These are phyloP conservation scores for Archips crataeganus DNA, from an alignment of 2,888 invertebrate genomes.

Conservation along the genomic window DNA sequence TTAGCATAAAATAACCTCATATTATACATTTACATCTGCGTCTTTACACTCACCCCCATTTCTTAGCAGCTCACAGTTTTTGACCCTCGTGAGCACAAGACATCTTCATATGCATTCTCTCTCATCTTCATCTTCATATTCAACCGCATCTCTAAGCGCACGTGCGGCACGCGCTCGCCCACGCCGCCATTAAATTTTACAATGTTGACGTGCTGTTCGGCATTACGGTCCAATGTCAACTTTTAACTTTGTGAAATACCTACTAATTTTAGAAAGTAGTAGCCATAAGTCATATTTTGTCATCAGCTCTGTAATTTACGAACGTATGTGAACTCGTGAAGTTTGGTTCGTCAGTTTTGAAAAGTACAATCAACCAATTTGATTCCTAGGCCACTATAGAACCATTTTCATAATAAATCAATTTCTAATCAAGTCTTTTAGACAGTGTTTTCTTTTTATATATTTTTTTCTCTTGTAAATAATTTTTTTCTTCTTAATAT, in stretches of 20 bases:
- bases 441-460: too few relatives aligned
- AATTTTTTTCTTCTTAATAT: too few relatives aligned
- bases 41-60: too few relatives aligned
- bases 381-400: too few relatives aligned
- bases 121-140: neutral
- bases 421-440: neutral
- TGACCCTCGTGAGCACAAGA: too few relatives aligned
- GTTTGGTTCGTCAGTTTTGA: neutral
- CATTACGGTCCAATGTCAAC: conserved; percentile 45
- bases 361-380: too few relatives aligned
- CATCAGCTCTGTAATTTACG: conserved; percentile 14
- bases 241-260: conserved; percentile 21
- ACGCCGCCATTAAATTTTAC: conserved; percentile 45
- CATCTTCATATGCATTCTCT: neutral
- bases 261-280: conserved; percentile 32
- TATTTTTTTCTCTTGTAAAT: too few relatives aligned
- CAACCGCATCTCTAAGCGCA: conserved; percentile 9
- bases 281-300: conserved; percentile 15
- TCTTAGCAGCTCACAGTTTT: too few relatives aligned
- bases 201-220: conserved; percentile 46
- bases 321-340: conserved; percentile 9
- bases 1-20: too few relatives aligned
- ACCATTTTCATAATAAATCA: too few relatives aligned
- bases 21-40: too few relatives aligned
- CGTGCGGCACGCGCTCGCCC: conserved; percentile 49